Percentiles rank a stretch among this genome's conserved stretches.
Evolutionary conservation across 2,797 vertebrate genomes (phyloP).

Genomic region (Galagoides demidoff): DNA sequence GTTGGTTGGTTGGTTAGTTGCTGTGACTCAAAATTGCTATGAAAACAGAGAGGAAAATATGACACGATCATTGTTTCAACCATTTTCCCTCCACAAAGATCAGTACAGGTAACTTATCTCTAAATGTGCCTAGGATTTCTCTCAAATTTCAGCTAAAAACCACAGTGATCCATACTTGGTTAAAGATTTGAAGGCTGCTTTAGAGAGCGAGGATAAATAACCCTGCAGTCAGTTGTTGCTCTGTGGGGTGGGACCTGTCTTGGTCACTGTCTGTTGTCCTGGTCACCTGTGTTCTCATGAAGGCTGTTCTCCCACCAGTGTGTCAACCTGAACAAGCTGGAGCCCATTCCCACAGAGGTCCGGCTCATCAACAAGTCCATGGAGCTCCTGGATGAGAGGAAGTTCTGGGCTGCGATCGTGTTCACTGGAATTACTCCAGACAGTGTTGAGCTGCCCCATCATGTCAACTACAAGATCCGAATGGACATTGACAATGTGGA

Average conservation of each 20-base stretch:
- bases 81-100: neutral
- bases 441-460: constrained; percentile 91
- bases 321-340: constrained; percentile 97
- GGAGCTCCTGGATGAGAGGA: constrained; percentile 94
- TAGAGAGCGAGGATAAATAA: neutral
- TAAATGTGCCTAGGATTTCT: constrained; percentile 24
- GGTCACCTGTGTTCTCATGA: neutral
- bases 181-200: neutral
- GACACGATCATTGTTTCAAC: neutral
- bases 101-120: neutral
- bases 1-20: neutral
- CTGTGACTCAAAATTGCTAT: neutral
- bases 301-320: constrained; percentile 87
- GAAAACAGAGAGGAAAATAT: constrained; percentile 31
- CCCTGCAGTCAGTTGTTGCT: accelerated
- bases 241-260: neutral
- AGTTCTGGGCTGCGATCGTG: constrained; percentile 98
- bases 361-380: constrained; percentile 95
- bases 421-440: constrained; percentile 92
- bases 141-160: neutral
- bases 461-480: constrained; percentile 98
- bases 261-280: neutral
- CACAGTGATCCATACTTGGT: neutral
- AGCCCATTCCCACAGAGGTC: constrained; percentile 95
- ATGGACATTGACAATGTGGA: constrained; percentile 99